Evolutionary conservation across 2,797 vertebrate genomes (phyloP), one percentile per base, ranked within the genome.

Genomic region (Scarus forsteni): DNA sequence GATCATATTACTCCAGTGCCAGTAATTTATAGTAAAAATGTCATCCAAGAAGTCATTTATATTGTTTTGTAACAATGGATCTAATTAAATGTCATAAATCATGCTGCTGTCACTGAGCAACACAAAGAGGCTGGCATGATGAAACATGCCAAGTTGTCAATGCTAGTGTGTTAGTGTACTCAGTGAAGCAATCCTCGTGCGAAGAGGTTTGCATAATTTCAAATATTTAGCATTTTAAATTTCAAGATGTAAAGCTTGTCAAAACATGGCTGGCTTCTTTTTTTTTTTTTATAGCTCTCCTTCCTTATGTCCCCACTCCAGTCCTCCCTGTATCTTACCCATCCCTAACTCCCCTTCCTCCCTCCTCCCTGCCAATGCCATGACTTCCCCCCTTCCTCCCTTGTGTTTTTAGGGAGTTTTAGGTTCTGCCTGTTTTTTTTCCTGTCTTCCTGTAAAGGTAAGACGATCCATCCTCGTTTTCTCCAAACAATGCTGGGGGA

Each of bases 401-500:
- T 46, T 45, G 82, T 88, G 83, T 87, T 92, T 88, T 85, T 70
- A 66, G 77, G 77, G 73, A 86, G 91, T 90, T 89, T 94, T 90
- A 81, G 69, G 77, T 93, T 93, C 74, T 83, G 79, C 61, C 70
- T 77, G 57, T 67, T 71, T 85, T 83, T 71, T 80, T 85, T 75
- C 55, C 65, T 56, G 54, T 80, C 84, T 91, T 90, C 89, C 90
- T 92, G 86, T 85, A 86, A 92, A 91, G 83, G 93, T 93, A 94
- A 95, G 86, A 88, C 40, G 87, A 95, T 91, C 91, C 79, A 65
- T 78, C 83, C 85, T 75, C 80, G 79, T 67, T 86, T 78, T 71
- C 72, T 81, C 60, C 49, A 77, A 88, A 92, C 88, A 92, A 92
- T 89, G 80, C 84, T 69, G 53, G 62, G 82, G 63, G 71, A 84